Evolutionary conservation across 2,113 vertebrate genomes (phyloP), one percentile per base, ranked within the genome.

Genomic region (Melanotaenia duboulayi): DNA sequence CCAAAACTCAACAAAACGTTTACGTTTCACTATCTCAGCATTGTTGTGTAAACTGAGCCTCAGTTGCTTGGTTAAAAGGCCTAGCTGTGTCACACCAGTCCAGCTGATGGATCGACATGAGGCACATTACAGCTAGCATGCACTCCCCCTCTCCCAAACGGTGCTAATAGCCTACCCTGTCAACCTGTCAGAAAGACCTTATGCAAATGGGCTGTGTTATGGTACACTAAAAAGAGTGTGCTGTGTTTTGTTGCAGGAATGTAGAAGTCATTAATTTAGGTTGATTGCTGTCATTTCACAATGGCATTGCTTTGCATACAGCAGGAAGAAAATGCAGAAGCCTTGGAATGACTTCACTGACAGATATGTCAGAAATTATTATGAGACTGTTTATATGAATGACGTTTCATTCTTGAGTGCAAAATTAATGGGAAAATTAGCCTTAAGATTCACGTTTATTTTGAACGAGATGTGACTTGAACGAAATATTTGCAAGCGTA

Each of bases 271-370:
- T 92, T 88, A 81, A 39, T 78, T 68, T 78, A 70, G 68, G 81
- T 86, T 90, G 87, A 91, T 89, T 40, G 80, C 71, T 67, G 16
- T 74, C 67, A 46, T 86, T 86, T 60, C 57, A 67, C 81, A 81
- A 79, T 76, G 65, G 40, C 61, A 23, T 51, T 84, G 56, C 91
- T 93, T 92, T 91, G 87, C 91, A 93, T 93, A 91, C 90, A 93
- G 86, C 92, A 86, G 78, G 32, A 48, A n/a, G 58, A 65, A 83
- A 86, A 87, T 66, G 65, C 71, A 40, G 72, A 61, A 51, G 60
- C 73, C 54, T 52, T 62, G 25, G 66, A 83, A 86, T 73, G 51
- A 77, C 80, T 82, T 78, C 55, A 83, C 79, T 87, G 85, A 89
- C 70, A 87, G 86, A 89, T 75, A 67, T 76, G 67, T 54, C 11